Percentiles rank a stretch among this genome's conserved stretches.
Conservation (phyloP, 2,888 invertebrate species). For the Petrolisthes cinctipes region DNA sequence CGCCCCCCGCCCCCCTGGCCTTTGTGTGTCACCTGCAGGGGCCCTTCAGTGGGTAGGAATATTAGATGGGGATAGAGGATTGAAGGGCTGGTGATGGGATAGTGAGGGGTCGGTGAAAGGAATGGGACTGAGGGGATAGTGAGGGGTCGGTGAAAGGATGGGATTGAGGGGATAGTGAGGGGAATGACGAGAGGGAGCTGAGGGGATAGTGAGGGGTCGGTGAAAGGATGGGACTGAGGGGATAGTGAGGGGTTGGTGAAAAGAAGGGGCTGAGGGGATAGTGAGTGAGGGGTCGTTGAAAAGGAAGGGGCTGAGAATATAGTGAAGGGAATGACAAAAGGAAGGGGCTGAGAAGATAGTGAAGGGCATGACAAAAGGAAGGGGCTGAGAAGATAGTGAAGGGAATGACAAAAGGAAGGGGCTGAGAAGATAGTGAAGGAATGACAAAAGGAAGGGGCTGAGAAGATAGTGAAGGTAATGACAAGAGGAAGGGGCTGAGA, state of each 20-base stretch:
- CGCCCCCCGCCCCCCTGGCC: too few relatives aligned
- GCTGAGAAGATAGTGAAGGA: too few relatives aligned
- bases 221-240: neutral
- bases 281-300: neutral
- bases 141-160: neutral
- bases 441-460: too few relatives aligned
- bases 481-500: too few relatives aligned
- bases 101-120: neutral
- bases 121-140: too few relatives aligned
- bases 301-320: neutral
- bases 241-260: neutral
- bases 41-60: neutral
- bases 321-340: too few relatives aligned
- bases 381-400: too few relatives aligned
- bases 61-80: neutral
- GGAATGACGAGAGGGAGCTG: neutral
- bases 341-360: too few relatives aligned
- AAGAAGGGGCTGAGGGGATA: neutral
- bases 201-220: neutral
- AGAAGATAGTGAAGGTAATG: too few relatives aligned
- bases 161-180: neutral
- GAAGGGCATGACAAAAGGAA: too few relatives aligned
- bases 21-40: slow-evolving; percentile 29
- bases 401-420: too few relatives aligned
- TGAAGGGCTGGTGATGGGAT: neutral